Percentiles rank a stretch among this genome's conserved stretches.
Evolutionary conservation across 2,113 vertebrate species (phyloP).

Genomic region (Tetrao urogallus): DNA sequence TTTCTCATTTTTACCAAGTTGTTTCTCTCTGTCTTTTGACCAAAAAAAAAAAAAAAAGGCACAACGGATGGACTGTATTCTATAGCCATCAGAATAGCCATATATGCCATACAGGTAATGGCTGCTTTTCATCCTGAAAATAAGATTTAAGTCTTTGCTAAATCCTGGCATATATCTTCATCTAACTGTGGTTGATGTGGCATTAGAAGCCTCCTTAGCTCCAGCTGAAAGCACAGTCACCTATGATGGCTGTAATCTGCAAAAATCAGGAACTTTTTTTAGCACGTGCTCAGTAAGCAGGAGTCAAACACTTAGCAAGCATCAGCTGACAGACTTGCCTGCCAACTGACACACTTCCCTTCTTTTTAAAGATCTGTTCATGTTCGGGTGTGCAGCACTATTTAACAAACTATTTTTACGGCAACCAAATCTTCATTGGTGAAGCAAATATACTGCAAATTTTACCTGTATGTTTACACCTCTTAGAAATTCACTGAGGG

Average conservation of each 20-base stretch:
- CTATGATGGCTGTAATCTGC: not conserved
- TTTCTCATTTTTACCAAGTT: not conserved
- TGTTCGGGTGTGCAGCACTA: not conserved
- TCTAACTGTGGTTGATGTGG: not conserved
- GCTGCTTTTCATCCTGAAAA: not conserved
- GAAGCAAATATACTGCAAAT: not conserved
- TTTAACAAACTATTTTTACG: not conserved
- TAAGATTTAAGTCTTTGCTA: not conserved
- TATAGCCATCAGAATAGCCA: not conserved
- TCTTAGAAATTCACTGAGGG: not conserved
- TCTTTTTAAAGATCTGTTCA: not conserved
- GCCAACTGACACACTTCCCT: not conserved
- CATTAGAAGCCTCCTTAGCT: fast-evolving
- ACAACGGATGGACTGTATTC: not conserved
- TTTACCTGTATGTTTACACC: not conserved
- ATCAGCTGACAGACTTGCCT: not conserved
- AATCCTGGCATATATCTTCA: not conserved
- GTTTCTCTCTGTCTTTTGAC: not conserved
- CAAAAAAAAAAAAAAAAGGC: not conserved
- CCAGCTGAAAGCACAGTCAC: not conserved
- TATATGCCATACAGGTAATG: not conserved
- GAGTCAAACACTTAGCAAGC: not conserved
- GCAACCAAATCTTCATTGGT: not conserved
- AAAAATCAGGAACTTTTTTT: not conserved
- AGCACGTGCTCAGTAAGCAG: not conserved